Evolutionary conservation across 2,113 vertebrate genomes (phyloP), one percentile per base, ranked within the genome.

Genomic region (Psilopsiagon aymara): DNA sequence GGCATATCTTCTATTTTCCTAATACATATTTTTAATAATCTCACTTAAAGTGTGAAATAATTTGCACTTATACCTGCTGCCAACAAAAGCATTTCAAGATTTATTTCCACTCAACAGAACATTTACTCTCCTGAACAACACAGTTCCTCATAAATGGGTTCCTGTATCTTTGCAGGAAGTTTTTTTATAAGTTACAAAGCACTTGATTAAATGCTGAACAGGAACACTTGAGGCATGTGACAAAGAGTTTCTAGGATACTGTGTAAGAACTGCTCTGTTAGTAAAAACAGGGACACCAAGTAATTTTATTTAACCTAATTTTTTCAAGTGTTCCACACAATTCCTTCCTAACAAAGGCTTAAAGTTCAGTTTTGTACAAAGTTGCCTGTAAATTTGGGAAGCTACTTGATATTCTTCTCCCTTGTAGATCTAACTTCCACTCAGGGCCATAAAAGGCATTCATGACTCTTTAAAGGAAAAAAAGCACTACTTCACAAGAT

Each of bases 231-330:
- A 86, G 64, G 46, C 90, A 96, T 59, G 86, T 92, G 88, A 94
- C 69, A 67, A 15, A n/a, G 62, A 90, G 95, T 94, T 96, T 96
- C 92, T 94, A 92, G 92, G 95, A 96, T 95, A 95, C 92, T 80
- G 33, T 86, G 28, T 51, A 93, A 90, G 85, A 96, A 86, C 90
- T 74, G 67, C 53, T 70, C 78, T 66, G 63, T 70, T 63, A 83
- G 90, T 90, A 96, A 96, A 96, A 97, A 97, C 76, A 95, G 76
- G 94, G 95, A 80, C 94, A 95, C 85, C 71, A 77, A 90, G 92
- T 93, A 91, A 97, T 94, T 95, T 96, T 94, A 96, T 91, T 96
- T 96, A 95, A 95, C 94, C 94, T 96, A 51, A 63, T 96, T 95
- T 92, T 89, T 95, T 57, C 35, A 78, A 86, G 64, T n/a, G 71